These are phyloP conservation scores for Ascaphus truei DNA, from an alignment of 2,113 vertebrate species.

Conservation along the genomic window DNA sequence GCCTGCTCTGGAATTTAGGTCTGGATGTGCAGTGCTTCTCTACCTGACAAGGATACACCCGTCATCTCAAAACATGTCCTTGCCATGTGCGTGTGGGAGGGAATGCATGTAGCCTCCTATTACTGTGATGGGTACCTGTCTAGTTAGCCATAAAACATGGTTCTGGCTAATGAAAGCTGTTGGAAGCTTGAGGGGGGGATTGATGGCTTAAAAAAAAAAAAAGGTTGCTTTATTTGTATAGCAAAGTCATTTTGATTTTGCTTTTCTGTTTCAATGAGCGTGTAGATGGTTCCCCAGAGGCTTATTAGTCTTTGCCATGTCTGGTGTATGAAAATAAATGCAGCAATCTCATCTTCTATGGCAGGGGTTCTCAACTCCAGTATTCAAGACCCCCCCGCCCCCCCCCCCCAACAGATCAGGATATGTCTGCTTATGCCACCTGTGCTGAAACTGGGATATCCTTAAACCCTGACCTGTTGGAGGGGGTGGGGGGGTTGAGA, in stretches of 20 bases:
- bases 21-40: not conserved
- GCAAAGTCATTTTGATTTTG: slow-evolving; percentile 11
- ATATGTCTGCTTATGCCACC: too few species aligned
- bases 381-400: too few species aligned
- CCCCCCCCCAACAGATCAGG: too few species aligned
- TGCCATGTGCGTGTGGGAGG: not conserved
- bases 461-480: too few species aligned
- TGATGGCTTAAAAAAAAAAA: not conserved
- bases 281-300: not conserved
- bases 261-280: not conserved
- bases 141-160: slow-evolving; percentile 9
- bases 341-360: not conserved
- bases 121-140: slow-evolving; percentile 5
- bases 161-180: slow-evolving; percentile 10
- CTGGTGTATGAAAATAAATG: too few species aligned
- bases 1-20: not conserved
- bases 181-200: slow-evolving; percentile 5
- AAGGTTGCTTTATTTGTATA: slow-evolving; percentile 7
- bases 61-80: not conserved
- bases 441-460: too few species aligned
- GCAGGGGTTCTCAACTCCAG: too few species aligned
- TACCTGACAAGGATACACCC: not conserved
- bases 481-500: too few species aligned
- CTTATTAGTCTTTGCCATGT: not conserved
- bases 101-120: not conserved